Evolutionary conservation across 2,797 vertebrate species (phyloP).

Genomic region (Cossypha polioptera): DNA sequence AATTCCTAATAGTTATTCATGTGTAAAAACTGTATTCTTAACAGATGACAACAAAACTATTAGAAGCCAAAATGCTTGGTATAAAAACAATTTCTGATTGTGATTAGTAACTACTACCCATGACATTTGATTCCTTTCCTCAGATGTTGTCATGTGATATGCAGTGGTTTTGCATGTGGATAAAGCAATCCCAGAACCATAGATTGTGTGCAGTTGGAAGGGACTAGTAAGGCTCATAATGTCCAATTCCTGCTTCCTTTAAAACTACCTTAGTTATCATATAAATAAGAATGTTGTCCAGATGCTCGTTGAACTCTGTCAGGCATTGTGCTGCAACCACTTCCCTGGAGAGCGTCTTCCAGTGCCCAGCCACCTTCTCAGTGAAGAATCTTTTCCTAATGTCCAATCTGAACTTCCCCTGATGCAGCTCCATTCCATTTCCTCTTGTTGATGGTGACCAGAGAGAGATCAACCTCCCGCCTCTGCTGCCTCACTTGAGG

Average conservation of each 20-base stretch:
- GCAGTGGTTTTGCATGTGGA: not conserved
- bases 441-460: not conserved
- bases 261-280: not conserved
- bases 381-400: not conserved
- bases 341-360: not conserved
- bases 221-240: not conserved
- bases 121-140: not conserved
- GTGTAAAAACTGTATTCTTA: not conserved
- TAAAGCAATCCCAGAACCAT: not conserved
- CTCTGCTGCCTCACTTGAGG: not conserved
- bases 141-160: not conserved
- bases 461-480: fast-evolving
- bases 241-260: not conserved
- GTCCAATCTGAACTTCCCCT: not conserved
- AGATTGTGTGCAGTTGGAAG: not conserved
- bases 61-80: not conserved
- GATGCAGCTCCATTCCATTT: not conserved
- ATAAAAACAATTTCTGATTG: not conserved
- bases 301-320: not conserved
- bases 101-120: not conserved
- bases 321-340: not conserved
- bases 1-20: not conserved
- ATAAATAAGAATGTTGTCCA: not conserved
- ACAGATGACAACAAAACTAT: not conserved
- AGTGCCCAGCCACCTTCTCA: not conserved